Conservation (phyloP, 2,797 vertebrate species). For the Halcyon chelicuti region DNA sequence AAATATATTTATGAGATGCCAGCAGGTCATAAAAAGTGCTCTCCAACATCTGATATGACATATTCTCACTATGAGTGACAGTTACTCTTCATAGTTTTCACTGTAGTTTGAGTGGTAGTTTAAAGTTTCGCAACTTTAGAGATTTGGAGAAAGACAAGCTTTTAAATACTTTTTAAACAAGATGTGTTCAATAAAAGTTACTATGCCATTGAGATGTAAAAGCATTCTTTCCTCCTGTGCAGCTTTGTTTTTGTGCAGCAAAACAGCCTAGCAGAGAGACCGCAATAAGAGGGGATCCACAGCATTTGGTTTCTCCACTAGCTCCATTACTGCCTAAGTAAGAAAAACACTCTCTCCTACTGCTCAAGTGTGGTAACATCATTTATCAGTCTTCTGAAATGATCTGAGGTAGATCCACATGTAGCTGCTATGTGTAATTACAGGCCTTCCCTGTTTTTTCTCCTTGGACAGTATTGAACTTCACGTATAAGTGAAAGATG, state of each 20-base stretch:
- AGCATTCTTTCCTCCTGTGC: background rate
- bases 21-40: background rate
- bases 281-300: background rate
- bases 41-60: background rate
- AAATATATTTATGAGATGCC: background rate
- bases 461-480: background rate
- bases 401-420: background rate
- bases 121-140: background rate
- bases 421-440: background rate
- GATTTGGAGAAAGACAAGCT: background rate
- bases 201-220: background rate
- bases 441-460: background rate
- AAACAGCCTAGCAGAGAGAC: background rate
- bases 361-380: background rate
- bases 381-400: background rate
- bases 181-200: background rate
- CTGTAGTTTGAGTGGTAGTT: background rate
- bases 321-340: background rate
- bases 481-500: fast-evolving
- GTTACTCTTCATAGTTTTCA: background rate
- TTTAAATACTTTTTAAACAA: background rate
- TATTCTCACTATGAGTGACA: background rate
- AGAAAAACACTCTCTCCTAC: background rate
- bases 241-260: background rate
- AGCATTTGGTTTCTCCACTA: background rate